Base-by-base conservation (phyloP, 1,140 invertebrate species). In the Plutomurus gul region DNA sequence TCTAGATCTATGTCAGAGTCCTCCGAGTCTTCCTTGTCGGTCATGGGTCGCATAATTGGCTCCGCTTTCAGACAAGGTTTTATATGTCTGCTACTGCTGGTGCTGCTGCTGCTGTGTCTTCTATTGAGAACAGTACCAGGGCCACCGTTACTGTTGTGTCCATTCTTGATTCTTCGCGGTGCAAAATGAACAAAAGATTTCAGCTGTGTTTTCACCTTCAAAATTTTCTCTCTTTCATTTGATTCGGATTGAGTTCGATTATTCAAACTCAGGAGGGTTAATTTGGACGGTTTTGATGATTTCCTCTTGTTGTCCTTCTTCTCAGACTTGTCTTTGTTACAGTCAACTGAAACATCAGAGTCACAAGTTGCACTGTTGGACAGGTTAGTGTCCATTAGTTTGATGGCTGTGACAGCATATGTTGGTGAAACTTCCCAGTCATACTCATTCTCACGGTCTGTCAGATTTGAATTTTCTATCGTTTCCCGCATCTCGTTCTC, bases 1-100 rank as follows among this genome's bases (percentile, higher is more conserved):
- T 79, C 79, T 13, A 76, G 16, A 56, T 79, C 77, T 10, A 78
- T 25, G 13, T 73, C 51, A 18, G 47, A 71, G 25, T 78, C 76
- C 3, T 71, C 60, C 4, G 43, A 10, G 3, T 75, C 74, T 25
- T 40, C 49, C 5, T 76, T 74, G 5, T 33, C 40, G n/a, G 75
- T 77, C n/a, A 70, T 72, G 1, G 74, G 25, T 8, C 76, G 37
- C 47, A 75, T 27, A 43, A 81, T 51, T 33, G 83, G 81, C 37
- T 84, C 80, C 3, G 81, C 81, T 47, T 84, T 84, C 13, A 84
- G 74, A 78, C 74, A 81, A 5, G 83, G 83, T 43, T 81, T 82
- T 36, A 84, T 79, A 47, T 77, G 71, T 33, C 56, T 37, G 36
- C 72, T 22, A 11, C n/a, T 36, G 30, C 56, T 76, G 13, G 36